Evolutionary conservation across 2,113 vertebrate genomes (phyloP).

Genomic region (Alouatta palliata): DNA sequence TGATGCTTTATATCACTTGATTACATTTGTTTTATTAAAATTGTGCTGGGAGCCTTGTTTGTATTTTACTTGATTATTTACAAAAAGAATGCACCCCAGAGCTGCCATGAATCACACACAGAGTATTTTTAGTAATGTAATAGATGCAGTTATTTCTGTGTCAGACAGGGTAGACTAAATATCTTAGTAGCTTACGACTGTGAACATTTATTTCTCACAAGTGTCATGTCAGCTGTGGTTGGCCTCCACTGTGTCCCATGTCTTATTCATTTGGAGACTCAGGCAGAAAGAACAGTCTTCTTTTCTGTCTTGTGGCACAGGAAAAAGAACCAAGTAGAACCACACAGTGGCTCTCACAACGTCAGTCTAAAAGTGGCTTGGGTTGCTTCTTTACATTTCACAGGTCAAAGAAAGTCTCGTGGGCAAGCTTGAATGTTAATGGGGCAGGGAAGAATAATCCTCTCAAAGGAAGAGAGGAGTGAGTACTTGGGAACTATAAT

Average conservation of each 20-base stretch:
- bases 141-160: neutral
- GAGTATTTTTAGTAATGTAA: neutral
- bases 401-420: neutral
- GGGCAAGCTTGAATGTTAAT: neutral
- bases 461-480: neutral
- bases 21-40: neutral
- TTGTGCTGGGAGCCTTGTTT: neutral
- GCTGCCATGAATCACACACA: neutral
- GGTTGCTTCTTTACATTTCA: neutral
- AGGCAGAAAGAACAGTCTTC: neutral
- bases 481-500: neutral
- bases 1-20: neutral
- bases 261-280: neutral
- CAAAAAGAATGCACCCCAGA: neutral
- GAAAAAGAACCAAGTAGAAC: neutral
- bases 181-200: neutral
- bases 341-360: neutral
- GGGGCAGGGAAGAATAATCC: neutral
- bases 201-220: neutral
- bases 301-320: neutral
- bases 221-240: neutral
- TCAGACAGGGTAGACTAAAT: neutral
- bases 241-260: neutral
- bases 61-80: neutral
- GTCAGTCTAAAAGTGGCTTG: neutral